phyloP scores from a whole-genome alignment of 2,888 invertebrate genomes.

The Drosophila trichaetosa region DNA sequence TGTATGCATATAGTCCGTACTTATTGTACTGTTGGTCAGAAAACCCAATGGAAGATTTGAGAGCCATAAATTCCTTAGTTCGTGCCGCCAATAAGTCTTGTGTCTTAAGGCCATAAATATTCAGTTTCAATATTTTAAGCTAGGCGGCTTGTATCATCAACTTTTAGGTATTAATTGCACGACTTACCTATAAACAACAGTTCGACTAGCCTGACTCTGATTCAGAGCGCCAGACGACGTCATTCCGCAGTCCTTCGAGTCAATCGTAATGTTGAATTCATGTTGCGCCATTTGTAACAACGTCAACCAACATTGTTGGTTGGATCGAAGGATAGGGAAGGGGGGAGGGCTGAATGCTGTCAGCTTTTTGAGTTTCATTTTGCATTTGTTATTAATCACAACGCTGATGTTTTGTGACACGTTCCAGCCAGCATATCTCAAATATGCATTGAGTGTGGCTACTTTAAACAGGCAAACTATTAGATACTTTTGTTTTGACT shows the following conservation, averaged over 20 bases:
- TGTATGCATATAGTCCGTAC: constrained; percentile 5
- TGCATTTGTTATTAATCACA: constrained; percentile 73
- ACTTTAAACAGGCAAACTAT: constrained; percentile 70
- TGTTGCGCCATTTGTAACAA: constrained; percentile 77
- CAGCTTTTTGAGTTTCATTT: constrained; percentile 63
- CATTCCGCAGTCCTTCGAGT: constrained; percentile 14
- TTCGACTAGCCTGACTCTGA: constrained; percentile 17
- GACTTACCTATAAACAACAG: constrained; percentile 37
- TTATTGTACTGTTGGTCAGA: constrained; percentile 34
- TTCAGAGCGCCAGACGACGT: constrained; percentile 28
- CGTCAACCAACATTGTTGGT: constrained; percentile 43
- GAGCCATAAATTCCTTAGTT: constrained; percentile 60
- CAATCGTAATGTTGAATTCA: constrained; percentile 75
- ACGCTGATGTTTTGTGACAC: constrained; percentile 64
- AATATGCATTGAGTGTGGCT: constrained; percentile 54
- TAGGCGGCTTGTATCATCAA: constrained; percentile 67
- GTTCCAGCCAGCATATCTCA: constrained; percentile 51
- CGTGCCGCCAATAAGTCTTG: constrained; percentile 70
- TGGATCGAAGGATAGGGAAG: neutral
- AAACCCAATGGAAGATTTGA: constrained; percentile 32
- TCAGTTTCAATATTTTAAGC: constrained; percentile 55
- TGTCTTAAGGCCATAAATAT: constrained; percentile 69
- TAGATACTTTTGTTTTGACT: constrained; percentile 74
- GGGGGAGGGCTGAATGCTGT: constrained; percentile 35
- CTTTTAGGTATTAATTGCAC: constrained; percentile 64